Base-by-base conservation (phyloP, 92 coral and sea anemone species). In the Galaxea fascicularis region DNA sequence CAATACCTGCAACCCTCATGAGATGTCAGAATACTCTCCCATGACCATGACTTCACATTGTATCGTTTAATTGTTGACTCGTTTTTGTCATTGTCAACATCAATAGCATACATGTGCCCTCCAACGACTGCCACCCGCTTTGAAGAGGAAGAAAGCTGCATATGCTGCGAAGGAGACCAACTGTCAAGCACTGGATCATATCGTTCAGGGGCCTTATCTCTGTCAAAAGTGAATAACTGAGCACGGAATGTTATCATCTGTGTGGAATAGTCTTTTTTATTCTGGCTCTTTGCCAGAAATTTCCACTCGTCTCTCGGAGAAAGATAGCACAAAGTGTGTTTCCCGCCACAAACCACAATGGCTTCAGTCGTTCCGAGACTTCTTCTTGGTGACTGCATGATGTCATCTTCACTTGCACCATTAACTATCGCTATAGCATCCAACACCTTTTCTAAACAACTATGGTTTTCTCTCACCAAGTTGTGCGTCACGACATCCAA, bases 311-410 rank as follows among this genome's bases (percentile, higher is more conserved):
- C 56, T 57, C 13, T 39, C 68, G 28, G 30, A 0, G 79, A 52
- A 15, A 75, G 13, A 54, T 53, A 75, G 54, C 79, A 75, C 8
- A 75, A 31, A 75, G 51, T 54, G 79, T 56, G 20, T 35, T 54
- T 30, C 18, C 65, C 65, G 28, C 79, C 79, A 31, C 79, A 31
- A 57, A 44, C 66, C 11, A 75, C 79, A 54, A 75, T 75, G 65
- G 65, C 79, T 26, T 62, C n/a, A n/a, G n/a, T 51, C 11, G 66
- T 75, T 30, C 49, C 66, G 20, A 53, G 26, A 4, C 79, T 21
- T 28, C 22, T 29, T 75, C 79, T 75, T 21, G 79, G 51, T 1
- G 66, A 56, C 46, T 53, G 65, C 1, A 7, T 13, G 9, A 75
- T 1, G 30, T 12, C 26, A 17, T 31, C 65, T 21, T 74, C 79